These are phyloP conservation scores for Gasterosteus nipponicus DNA, from an alignment of 2,113 vertebrate genomes.

Conservation along the genomic window DNA sequence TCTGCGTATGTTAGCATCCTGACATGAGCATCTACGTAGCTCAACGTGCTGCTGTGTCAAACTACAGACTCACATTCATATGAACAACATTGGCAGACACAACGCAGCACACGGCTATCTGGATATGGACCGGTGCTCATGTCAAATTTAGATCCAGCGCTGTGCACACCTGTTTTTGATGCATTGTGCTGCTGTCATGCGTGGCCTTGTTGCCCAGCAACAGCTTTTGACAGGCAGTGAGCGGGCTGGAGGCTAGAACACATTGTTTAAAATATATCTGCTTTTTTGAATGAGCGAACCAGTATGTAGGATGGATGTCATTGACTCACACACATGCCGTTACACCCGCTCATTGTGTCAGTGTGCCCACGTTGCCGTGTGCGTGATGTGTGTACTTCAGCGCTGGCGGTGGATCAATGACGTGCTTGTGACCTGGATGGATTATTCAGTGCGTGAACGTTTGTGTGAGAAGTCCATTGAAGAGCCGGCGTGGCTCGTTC, in stretches of 20 bases:
- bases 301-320: neutral
- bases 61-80: neutral
- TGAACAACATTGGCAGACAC: neutral
- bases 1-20: neutral
- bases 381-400: slow-evolving; percentile 6
- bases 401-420: slow-evolving; percentile 17
- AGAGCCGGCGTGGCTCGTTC: slow-evolving; percentile 60
- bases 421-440: slow-evolving; percentile 2
- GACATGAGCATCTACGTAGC: neutral
- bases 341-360: neutral
- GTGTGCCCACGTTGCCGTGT: neutral
- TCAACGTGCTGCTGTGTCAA: neutral
- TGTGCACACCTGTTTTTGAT: neutral
- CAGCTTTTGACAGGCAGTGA: slow-evolving; percentile 24
- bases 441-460: slow-evolving; percentile 13
- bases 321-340: neutral
- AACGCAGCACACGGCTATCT: neutral
- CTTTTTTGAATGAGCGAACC: slow-evolving; percentile 11
- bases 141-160: neutral
- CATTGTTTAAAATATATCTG: slow-evolving; percentile 5
- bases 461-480: slow-evolving; percentile 37
- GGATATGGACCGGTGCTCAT: neutral
- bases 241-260: neutral
- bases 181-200: neutral
- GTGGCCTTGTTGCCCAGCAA: slow-evolving; percentile 37